Evolutionary conservation across 92 coral and sea anemone species (phyloP).

Genomic region (Metridium senile): DNA sequence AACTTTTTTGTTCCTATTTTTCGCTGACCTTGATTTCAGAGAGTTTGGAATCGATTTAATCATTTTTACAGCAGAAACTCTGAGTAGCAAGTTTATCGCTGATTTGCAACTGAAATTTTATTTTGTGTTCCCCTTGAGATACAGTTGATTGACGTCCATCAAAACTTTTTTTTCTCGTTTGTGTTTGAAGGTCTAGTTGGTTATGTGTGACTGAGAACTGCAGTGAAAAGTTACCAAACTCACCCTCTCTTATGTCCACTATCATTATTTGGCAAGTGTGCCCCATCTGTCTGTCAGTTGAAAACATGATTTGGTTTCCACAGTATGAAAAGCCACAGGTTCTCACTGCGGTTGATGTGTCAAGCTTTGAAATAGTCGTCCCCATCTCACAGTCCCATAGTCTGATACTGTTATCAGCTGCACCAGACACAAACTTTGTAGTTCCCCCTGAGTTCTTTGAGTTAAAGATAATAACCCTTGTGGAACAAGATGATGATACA

Average conservation of each 20-base stretch:
- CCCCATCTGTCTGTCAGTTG: constrained; percentile 98
- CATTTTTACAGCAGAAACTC: no score
- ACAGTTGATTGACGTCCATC: no score
- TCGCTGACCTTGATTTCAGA: no score
- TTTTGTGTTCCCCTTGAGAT: no score
- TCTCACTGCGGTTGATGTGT: constrained; percentile 91
- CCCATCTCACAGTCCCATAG: constrained; percentile 98
- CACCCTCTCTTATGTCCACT: constrained; percentile 85
- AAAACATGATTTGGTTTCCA: constrained; percentile 82
- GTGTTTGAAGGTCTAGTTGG: no score
- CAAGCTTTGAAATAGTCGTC: constrained; percentile 80
- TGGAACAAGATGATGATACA: neutral
- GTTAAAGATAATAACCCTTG: neutral
- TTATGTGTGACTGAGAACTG: no score
- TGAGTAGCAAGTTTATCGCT: no score
- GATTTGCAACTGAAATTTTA: no score
- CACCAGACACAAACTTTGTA: constrained; percentile 81
- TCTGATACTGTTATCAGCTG: constrained; percentile 94
- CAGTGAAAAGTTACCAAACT: neutral
- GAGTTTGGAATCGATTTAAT: no score
- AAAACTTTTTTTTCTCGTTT: no score
- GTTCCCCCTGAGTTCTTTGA: constrained; percentile 68
- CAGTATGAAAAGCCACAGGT: constrained; percentile 94
- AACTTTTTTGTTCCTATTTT: no score
- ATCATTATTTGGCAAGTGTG: constrained; percentile 78